phyloP scores from a whole-genome alignment of 2,888 invertebrate genomes.

The Seira sanloemensis region DNA sequence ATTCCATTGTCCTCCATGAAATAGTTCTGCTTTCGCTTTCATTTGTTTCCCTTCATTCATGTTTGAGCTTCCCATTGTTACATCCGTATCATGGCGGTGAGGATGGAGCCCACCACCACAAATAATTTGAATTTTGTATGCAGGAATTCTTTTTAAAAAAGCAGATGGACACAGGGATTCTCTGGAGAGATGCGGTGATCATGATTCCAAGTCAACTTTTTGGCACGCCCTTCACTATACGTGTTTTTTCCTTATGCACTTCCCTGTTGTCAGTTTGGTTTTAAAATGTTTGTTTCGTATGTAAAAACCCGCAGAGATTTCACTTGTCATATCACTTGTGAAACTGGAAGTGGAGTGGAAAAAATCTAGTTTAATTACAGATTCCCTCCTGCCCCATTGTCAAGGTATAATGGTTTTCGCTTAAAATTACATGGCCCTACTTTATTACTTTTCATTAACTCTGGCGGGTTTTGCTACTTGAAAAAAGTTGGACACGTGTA shows the following conservation, averaged over 20 bases:
- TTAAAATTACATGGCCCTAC: not conserved
- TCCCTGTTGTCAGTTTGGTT: not conserved
- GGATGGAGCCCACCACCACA: not conserved
- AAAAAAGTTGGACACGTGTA: no score
- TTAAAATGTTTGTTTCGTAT: not conserved
- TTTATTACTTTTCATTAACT: slow-evolving; percentile 6
- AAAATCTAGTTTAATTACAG: not conserved
- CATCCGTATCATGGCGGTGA: not conserved
- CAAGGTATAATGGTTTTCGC: not conserved
- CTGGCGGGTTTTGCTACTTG: not conserved
- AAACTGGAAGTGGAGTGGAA: not conserved
- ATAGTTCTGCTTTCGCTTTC: not conserved
- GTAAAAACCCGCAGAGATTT: not conserved
- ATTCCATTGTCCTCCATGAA: no score
- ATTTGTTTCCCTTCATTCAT: not conserved
- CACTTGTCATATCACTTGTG: not conserved
- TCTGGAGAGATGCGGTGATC: not conserved
- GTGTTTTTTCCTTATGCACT: slow-evolving; percentile 1
- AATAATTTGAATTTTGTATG: slow-evolving; percentile 6
- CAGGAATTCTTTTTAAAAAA: not conserved
- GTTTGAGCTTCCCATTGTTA: not conserved
- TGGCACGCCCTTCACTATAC: slow-evolving; percentile 49
- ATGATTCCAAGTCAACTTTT: slow-evolving; percentile 30
- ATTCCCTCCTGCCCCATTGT: not conserved
- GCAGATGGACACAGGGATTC: not conserved